Evolutionary conservation across 2,797 vertebrate genomes (phyloP).

Genomic region (Lepus townsendii): DNA sequence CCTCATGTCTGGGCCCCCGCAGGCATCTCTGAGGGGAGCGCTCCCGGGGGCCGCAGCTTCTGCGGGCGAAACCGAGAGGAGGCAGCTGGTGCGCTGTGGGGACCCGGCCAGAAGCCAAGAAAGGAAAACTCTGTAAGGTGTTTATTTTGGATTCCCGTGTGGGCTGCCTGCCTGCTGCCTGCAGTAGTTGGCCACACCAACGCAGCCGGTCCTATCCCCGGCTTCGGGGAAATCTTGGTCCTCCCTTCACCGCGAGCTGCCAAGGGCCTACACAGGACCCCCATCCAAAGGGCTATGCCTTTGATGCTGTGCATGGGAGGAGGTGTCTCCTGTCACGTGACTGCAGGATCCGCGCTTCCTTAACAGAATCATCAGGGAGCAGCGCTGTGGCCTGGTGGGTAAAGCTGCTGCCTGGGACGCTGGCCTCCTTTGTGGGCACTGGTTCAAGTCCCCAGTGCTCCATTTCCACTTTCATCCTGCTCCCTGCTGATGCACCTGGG

Average conservation of each 20-base stretch:
- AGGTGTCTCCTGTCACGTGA: too few relatives aligned
- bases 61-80: neutral
- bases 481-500: too few relatives aligned
- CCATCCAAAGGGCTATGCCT: too few relatives aligned
- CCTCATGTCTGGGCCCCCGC: too few relatives aligned
- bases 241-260: neutral
- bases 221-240: neutral
- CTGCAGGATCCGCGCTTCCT: neutral
- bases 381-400: too few relatives aligned
- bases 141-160: conserved; percentile 13
- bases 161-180: too few relatives aligned
- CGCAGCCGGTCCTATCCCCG: fast-evolving
- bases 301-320: too few relatives aligned
- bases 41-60: neutral
- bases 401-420: too few relatives aligned
- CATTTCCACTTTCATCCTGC: too few relatives aligned
- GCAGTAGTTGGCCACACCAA: neutral
- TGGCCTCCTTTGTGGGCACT: too few relatives aligned
- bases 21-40: too few relatives aligned
- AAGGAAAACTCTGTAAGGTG: conserved; percentile 22
- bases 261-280: neutral
- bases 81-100: neutral
- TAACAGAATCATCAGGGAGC: conserved; percentile 13
- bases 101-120: neutral
- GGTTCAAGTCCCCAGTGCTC: too few relatives aligned